Conservation (phyloP, 2,888 invertebrate genomes). For the Drymonia ruficornis region DNA sequence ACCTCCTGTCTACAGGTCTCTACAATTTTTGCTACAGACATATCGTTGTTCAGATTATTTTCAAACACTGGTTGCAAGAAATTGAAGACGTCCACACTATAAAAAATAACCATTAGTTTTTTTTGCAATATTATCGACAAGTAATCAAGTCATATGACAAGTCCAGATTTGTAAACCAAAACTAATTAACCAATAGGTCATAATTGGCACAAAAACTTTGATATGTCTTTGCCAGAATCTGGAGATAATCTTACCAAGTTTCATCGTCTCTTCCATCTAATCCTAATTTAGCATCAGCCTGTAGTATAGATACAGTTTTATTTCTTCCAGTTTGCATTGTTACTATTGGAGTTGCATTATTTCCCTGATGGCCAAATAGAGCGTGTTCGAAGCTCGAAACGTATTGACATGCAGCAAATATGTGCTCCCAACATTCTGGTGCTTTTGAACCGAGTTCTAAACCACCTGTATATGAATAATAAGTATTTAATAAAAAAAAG, state of each 20-base stretch:
- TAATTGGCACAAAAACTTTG: too few relatives aligned
- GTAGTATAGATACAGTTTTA: conserved; percentile 85
- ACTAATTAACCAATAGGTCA: too few relatives aligned
- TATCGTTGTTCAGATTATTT: conserved; percentile 84
- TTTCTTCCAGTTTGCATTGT: conserved; percentile 87
- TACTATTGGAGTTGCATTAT: conserved; percentile 86
- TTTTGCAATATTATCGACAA: neutral
- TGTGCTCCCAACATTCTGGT: conserved; percentile 97
- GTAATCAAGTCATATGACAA: too few relatives aligned
- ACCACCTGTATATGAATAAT: conserved; percentile 80
- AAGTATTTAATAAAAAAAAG: neutral
- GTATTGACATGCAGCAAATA: conserved; percentile 96
- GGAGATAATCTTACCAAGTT: conserved; percentile 86
- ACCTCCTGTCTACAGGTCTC: conserved; percentile 85
- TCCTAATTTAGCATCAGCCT: conserved; percentile 83
- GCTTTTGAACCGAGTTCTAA: conserved; percentile 96
- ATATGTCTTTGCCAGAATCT: neutral
- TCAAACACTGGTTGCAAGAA: conserved; percentile 90
- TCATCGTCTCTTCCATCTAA: conserved; percentile 87
- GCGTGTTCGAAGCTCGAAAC: conserved; percentile 96
- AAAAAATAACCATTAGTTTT: conserved; percentile 19
- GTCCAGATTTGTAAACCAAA: too few relatives aligned
- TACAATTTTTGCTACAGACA: conserved; percentile 89
- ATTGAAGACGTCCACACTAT: conserved; percentile 93
- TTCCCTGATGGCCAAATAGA: conserved; percentile 93